These are phyloP conservation scores for Antedon mediterranea DNA, from an alignment of 53 echinoderm and acorn worm genomes.

Conservation along the genomic window DNA sequence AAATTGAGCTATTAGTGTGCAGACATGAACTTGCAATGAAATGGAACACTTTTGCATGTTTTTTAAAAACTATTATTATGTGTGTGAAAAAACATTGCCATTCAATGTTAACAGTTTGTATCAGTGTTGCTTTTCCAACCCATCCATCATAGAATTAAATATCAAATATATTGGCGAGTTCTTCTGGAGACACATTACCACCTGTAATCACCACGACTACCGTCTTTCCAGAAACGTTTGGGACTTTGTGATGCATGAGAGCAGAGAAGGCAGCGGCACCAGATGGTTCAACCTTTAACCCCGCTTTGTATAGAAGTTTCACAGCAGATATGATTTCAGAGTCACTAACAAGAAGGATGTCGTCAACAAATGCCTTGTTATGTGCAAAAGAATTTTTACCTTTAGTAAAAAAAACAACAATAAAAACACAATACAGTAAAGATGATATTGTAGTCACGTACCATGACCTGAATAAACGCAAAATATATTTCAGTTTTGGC, in stretches of 20 bases:
- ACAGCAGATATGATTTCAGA: slow-evolving; percentile 35
- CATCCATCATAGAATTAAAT: not conserved
- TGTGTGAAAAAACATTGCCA: too few species aligned
- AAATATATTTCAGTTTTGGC: too few species aligned
- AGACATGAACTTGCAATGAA: too few species aligned
- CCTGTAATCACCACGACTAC: slow-evolving; percentile 58
- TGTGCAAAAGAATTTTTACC: slow-evolving; percentile 37
- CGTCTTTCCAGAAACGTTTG: slow-evolving; percentile 43
- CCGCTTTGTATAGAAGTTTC: slow-evolving; percentile 26
- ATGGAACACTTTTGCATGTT: too few species aligned
- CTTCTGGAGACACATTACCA: slow-evolving; percentile 40
- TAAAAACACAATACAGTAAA: not conserved
- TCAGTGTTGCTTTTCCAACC: too few species aligned
- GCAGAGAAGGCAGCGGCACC: slow-evolving; percentile 72
- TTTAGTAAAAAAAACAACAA: slow-evolving; percentile 1
- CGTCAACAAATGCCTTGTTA: slow-evolving; percentile 37
- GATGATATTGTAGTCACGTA: too few species aligned
- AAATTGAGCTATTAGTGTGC: too few species aligned
- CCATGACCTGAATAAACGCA: too few species aligned
- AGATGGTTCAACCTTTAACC: slow-evolving; percentile 56
- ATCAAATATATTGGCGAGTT: slow-evolving; percentile 14
- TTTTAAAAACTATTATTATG: too few species aligned
- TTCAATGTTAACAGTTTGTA: too few species aligned
- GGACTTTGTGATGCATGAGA: slow-evolving; percentile 30
- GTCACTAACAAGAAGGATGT: slow-evolving; percentile 39